Evolutionary conservation across 1,140 invertebrate genomes (phyloP), one percentile per base, ranked within the genome.

Genomic region (Pogonomyrmex barbatus): DNA sequence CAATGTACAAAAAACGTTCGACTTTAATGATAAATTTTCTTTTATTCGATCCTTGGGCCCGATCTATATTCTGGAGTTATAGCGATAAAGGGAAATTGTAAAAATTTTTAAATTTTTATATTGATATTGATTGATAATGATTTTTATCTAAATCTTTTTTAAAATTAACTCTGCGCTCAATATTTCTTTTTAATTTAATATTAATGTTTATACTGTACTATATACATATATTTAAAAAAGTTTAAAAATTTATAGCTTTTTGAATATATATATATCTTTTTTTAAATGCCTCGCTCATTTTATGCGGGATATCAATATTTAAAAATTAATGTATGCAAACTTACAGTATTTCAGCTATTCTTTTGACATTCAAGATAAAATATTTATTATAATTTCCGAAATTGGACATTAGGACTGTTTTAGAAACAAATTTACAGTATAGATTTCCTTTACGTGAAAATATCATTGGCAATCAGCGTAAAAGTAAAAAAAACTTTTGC

Each of bases 401-500:
- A 68, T 30, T 67, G 45, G n/a, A 50, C 39, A 52, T 14, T n/a
- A n/a, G n/a, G n/a, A n/a, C 45, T 17, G 39, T 30, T 47, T 6
- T 8, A 45, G 12, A 2, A 39, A 50, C 17, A 45, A 58, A 71
- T 71, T 52, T 42, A 42, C 52, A 39, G 12, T 45, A 45, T 2
- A 30, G 5, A n/a, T 45, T 45, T 81, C 78, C 56, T 24, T 24
- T 71, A 70, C 17, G 5, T 45, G 50, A 5, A 50, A 65, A 78
- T 42, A 24, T 60, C 47, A n/a, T 42, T 45, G 36, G 50, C 56
- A 65, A 81, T 81, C 63, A 58, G 9, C 63, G 56, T 52, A 47
- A 56, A 76, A 81, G 42, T 73, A 52, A 71, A n/a, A n/a, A 73
- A 58, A 81, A 86, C 62, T 88, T 88, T 87, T 36, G 58, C 68